Conservation (phyloP, 2,797 vertebrate genomes). For the Anniella stebbinsi region DNA sequence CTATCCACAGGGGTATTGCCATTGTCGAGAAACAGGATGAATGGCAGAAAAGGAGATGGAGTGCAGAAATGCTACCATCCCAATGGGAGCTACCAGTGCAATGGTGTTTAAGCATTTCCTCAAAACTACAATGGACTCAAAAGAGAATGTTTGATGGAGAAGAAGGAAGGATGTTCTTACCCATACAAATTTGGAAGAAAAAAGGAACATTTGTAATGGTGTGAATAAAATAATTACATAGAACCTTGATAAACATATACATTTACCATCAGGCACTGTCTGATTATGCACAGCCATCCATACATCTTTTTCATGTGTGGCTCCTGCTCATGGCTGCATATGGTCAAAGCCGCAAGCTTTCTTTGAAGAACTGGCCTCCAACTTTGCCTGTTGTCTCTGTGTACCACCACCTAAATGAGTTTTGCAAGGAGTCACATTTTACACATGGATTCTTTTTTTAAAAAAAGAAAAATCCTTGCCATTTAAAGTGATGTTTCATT, state of each 20-base stretch:
- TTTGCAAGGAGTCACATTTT: constrained; percentile 35
- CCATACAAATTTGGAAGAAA: not conserved
- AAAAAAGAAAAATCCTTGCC: not conserved
- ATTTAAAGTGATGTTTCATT: constrained; percentile 89
- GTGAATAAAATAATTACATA: constrained; percentile 53
- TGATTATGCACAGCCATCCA: constrained; percentile 48
- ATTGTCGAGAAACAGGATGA: not conserved
- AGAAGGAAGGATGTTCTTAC: not conserved
- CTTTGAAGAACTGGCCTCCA: constrained; percentile 13
- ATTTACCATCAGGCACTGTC: constrained; percentile 51
- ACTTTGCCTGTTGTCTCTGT: constrained; percentile 40
- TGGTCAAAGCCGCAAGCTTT: constrained; percentile 38
- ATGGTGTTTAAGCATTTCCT: constrained; percentile 1
- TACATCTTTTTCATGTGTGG: constrained; percentile 51
- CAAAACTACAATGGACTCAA: not conserved
- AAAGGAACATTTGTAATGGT: not conserved
- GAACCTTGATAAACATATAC: constrained; percentile 43
- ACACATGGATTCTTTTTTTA: constrained; percentile 30
- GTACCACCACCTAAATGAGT: constrained; percentile 37
- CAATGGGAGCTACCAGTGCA: constrained; percentile 20
- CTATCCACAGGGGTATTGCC: not conserved
- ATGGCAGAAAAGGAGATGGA: constrained; percentile 8
- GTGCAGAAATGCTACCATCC: constrained; percentile 5
- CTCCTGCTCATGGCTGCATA: constrained; percentile 54
- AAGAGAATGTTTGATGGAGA: not conserved